A percentile compares a stretch with the other conserved stretches of the same genome.
phyloP scores from a whole-genome alignment of 2,888 invertebrate species.

The Stenoptilia bipunctidactyla region DNA sequence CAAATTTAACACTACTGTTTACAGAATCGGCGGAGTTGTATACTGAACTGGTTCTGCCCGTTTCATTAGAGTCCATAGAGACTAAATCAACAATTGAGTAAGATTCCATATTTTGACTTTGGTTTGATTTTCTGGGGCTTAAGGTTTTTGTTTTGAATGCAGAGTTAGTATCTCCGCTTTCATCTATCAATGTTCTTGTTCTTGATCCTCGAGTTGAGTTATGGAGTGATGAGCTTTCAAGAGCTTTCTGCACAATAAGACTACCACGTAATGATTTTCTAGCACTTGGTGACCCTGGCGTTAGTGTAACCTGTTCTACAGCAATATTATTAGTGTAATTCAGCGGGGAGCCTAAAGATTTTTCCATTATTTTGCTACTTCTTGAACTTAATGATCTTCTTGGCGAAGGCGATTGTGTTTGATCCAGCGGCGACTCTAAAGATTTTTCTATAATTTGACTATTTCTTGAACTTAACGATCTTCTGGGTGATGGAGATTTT shows the following conservation, averaged over 20 bases:
- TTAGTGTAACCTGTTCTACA: conserved; percentile 11
- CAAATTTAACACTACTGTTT: conserved; percentile 21
- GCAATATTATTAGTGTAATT: conserved; percentile 5
- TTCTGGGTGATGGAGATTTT: conserved; percentile 21
- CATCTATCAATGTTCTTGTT: conserved; percentile 14
- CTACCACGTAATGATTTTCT: conserved; percentile 28
- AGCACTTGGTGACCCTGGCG: conserved; percentile 19
- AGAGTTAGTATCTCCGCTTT: conserved; percentile 17
- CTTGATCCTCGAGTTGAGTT: conserved; percentile 1
- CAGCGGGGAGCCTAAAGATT: conserved; percentile 19
- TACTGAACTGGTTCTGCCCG: conserved; percentile 25
- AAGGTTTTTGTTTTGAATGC: conserved; percentile 23
- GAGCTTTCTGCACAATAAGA: conserved; percentile 26
- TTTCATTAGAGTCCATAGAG: conserved; percentile 34
- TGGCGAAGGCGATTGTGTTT: too few relatives aligned
- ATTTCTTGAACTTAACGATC: conserved; percentile 31
- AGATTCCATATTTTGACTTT: conserved; percentile 26
- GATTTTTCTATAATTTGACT: conserved; percentile 27
- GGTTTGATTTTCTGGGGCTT: conserved; percentile 21
- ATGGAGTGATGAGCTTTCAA: conserved; percentile 17
- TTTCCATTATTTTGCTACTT: conserved; percentile 28
- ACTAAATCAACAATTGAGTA: conserved; percentile 55
- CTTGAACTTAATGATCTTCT: conserved; percentile 31
- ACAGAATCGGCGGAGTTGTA: conserved; percentile 35
- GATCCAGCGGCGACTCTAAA: conserved; percentile 21